A percentile compares a stretch with the other conserved stretches of the same genome.
These are phyloP conservation scores for Parasteatoda lunata DNA, from an alignment of 2,888 invertebrate species.

Conservation along the genomic window DNA sequence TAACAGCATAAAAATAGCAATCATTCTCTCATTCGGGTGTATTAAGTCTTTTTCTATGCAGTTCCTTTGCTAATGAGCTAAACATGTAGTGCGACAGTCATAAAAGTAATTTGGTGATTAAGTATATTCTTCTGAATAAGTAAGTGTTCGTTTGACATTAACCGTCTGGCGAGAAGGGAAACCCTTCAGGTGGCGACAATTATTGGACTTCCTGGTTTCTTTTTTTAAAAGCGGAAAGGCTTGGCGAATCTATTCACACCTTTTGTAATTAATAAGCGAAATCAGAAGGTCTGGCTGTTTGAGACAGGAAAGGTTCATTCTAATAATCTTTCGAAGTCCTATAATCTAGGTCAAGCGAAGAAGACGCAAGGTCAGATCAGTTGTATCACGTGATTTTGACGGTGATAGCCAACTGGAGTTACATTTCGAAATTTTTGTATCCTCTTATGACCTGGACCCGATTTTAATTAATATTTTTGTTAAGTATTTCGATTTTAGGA, in stretches of 20 bases:
- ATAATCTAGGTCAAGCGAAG: slow-evolving; percentile 56
- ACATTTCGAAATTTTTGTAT: too few species aligned
- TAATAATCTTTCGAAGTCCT: slow-evolving; percentile 12
- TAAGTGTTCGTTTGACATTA: too few species aligned
- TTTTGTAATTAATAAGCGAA: slow-evolving; percentile 16
- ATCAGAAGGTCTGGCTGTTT: slow-evolving; percentile 10
- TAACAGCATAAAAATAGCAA: too few species aligned
- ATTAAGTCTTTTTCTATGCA: too few species aligned
- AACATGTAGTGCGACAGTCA: too few species aligned
- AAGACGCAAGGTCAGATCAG: slow-evolving; percentile 45
- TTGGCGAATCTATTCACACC: slow-evolving; percentile 18
- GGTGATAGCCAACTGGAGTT: not conserved
- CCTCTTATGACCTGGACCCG: too few species aligned
- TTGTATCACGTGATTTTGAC: slow-evolving; percentile 15
- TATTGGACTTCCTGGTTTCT: slow-evolving; percentile 41
- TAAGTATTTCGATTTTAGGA: too few species aligned
- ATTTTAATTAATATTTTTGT: too few species aligned
- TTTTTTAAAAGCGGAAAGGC: not conserved
- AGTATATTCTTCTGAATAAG: too few species aligned
- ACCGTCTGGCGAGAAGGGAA: not conserved
- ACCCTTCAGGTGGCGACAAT: not conserved
- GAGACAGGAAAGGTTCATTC: slow-evolving; percentile 48
- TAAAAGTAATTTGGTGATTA: too few species aligned
- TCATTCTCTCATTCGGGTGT: too few species aligned
- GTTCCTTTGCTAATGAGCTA: too few species aligned